A percentile compares a stretch with the other conserved stretches of the same genome.
Evolutionary conservation across 2,113 vertebrate species (phyloP).

Genomic region (Candoia aspera): DNA sequence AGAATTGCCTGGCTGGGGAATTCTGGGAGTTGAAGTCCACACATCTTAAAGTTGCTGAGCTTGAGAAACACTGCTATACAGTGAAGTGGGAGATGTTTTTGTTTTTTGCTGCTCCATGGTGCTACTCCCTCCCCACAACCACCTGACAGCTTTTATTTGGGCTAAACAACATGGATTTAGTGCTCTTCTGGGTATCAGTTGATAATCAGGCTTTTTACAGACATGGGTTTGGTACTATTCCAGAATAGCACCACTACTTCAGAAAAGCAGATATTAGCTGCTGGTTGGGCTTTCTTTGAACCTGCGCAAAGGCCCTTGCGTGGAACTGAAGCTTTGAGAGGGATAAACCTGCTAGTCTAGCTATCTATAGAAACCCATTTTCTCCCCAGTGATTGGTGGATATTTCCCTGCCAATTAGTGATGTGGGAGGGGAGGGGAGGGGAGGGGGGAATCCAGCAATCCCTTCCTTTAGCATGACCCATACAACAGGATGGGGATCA

Average conservation of each 20-base stretch:
- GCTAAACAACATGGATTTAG: background rate
- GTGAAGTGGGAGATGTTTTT: background rate
- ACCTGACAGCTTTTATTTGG: background rate
- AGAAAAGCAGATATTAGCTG: background rate
- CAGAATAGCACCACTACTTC: background rate
- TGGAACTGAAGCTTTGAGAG: background rate
- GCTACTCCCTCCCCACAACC: background rate
- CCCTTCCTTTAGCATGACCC: background rate
- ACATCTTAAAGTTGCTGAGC: no score
- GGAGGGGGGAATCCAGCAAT: background rate
- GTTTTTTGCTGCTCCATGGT: no score
- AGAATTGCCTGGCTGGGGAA: no score
- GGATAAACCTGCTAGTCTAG: background rate
- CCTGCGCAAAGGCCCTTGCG: background rate
- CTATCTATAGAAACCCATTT: background rate
- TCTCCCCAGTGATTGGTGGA: background rate
- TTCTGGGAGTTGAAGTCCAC: no score
- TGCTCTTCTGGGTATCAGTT: background rate
- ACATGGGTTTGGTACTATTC: background rate
- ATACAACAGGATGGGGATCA: background rate
- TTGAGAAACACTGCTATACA: no score
- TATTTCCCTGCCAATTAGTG: background rate
- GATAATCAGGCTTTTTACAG: background rate
- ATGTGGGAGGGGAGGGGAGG: background rate
- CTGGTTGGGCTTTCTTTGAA: background rate